Percentiles rank a stretch among this genome's conserved stretches.
phyloP scores from a whole-genome alignment of 2,797 vertebrate genomes.

The Odontamblyopus rebecca region DNA sequence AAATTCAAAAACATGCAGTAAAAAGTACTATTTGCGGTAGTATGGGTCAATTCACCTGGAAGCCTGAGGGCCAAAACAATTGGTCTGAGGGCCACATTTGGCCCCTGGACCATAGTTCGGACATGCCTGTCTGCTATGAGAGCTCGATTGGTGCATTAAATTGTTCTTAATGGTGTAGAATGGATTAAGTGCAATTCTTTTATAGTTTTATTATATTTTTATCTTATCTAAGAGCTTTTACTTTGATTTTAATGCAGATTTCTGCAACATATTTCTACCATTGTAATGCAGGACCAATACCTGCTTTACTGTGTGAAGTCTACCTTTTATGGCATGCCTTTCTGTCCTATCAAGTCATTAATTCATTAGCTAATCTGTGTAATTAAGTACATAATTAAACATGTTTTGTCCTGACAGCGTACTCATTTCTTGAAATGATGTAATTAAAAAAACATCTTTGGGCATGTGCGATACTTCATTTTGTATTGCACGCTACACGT shows the following conservation, averaged over 20 bases:
- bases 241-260: background rate
- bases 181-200: too few species aligned
- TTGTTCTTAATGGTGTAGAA: too few species aligned
- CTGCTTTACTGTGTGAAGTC: background rate
- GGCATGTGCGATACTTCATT: slow-evolving; percentile 14
- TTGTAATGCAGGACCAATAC: background rate
- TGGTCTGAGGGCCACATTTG: too few species aligned
- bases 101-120: too few species aligned
- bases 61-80: too few species aligned
- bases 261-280: background rate
- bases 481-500: slow-evolving; percentile 19
- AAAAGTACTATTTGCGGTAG: too few species aligned
- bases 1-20: too few species aligned
- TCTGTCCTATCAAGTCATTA: slow-evolving; percentile 5
- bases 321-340: slow-evolving; percentile 8
- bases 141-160: too few species aligned
- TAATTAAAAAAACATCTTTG: slow-evolving; percentile 28
- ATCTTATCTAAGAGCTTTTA: background rate
- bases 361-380: slow-evolving; percentile 40
- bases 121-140: too few species aligned
- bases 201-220: too few species aligned
- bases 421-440: slow-evolving; percentile 25
- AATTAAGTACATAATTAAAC: slow-evolving; percentile 39
- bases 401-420: slow-evolving; percentile 30
- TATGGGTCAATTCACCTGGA: too few species aligned